Percentiles rank a stretch among this genome's conserved stretches.
phyloP scores from a whole-genome alignment of 30 jellyfish, hydroid and myxozoan genomes.

The Pseudorhiza aurosa region DNA sequence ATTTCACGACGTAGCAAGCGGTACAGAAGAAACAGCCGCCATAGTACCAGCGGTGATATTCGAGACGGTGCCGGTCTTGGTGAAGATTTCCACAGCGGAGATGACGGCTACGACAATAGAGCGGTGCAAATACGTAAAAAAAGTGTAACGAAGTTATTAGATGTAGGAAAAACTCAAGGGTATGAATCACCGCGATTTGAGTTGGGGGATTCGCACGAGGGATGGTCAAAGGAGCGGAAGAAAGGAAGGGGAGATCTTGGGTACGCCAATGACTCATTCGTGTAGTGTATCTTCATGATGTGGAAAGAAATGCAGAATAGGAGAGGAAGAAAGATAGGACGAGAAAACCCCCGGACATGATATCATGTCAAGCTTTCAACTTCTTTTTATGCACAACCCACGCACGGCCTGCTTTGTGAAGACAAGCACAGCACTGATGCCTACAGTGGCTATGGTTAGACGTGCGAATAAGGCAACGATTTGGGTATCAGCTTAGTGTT shows the following conservation, averaged over 20 bases:
- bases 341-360: no score
- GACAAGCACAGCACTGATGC: no score
- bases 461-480: no score
- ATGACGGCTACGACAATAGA: not conserved
- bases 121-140: not conserved
- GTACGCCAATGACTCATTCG: slow-evolving; percentile 60
- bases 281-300: no score
- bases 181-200: not conserved
- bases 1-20: slow-evolving; percentile 42
- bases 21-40: not conserved
- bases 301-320: no score
- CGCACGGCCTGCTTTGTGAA: no score
- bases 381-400: no score
- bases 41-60: not conserved
- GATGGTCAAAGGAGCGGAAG: slow-evolving; percentile 45
- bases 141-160: slow-evolving; percentile 3
- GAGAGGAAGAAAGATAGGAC: no score
- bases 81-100: not conserved
- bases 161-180: not conserved
- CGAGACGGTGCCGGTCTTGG: not conserved
- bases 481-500: no score
- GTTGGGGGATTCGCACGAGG: slow-evolving; percentile 8
- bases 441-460: no score
- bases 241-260: not conserved
- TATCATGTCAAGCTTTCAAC: no score